These are phyloP conservation scores for Urocitellus parryii DNA, from an alignment of 2,113 vertebrate genomes.

Conservation along the genomic window DNA sequence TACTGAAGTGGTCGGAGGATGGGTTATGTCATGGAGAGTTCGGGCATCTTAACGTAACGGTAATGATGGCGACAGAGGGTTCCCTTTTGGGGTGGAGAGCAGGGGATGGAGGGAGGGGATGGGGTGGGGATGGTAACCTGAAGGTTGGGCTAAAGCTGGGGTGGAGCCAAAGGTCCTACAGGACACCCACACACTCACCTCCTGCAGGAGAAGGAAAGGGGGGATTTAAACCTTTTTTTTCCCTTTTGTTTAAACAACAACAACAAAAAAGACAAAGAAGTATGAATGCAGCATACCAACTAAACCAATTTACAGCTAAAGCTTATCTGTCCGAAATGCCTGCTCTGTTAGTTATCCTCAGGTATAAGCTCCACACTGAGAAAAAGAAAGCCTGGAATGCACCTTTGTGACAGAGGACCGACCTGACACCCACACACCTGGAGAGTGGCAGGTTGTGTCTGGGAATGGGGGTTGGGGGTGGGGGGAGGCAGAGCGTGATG, in stretches of 20 bases:
- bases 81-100: constrained; percentile 73
- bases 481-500: accelerated
- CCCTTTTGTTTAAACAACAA: constrained; percentile 74
- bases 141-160: constrained; percentile 62
- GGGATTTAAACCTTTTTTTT: constrained; percentile 80
- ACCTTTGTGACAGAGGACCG: neutral
- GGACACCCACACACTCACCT: constrained; percentile 86
- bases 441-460: neutral
- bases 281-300: constrained; percentile 82
- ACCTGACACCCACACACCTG: neutral
- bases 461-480: neutral
- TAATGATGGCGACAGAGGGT: constrained; percentile 76
- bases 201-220: constrained; percentile 86
- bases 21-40: constrained; percentile 82
- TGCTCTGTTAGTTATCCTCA: constrained; percentile 67
- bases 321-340: constrained; percentile 75
- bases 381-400: neutral
- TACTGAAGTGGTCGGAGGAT: constrained; percentile 79
- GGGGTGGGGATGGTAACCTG: constrained; percentile 75
- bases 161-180: constrained; percentile 68
- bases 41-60: constrained; percentile 70
- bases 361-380: constrained; percentile 46
- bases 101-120: constrained; percentile 79
- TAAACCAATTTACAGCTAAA: constrained; percentile 73
- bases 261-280: constrained; percentile 85